phyloP scores from a whole-genome alignment of 1,140 invertebrate genomes.

The Asobara japonica region DNA sequence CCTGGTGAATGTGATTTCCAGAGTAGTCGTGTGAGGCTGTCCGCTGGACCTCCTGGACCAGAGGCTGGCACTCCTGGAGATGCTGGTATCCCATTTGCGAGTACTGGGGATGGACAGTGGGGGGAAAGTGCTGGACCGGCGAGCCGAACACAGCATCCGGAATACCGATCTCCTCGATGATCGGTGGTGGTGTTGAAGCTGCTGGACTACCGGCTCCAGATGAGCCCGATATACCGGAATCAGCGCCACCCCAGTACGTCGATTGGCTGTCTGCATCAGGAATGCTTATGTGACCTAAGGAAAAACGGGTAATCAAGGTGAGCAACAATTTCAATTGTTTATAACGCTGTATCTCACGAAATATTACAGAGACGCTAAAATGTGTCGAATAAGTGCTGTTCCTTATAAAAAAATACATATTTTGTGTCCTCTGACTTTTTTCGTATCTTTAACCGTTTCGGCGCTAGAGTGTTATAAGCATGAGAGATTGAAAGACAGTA shows the following conservation, averaged over 20 bases:
- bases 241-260: constrained; percentile 58
- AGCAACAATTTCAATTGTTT: too few relatives aligned
- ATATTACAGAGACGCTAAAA: too few relatives aligned
- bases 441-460: too few relatives aligned
- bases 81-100: constrained; percentile 47
- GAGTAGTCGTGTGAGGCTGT: too few relatives aligned
- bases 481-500: too few relatives aligned
- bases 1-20: too few relatives aligned
- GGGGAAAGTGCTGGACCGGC: neutral
- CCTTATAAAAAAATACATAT: too few relatives aligned
- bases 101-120: constrained; percentile 39
- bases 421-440: too few relatives aligned
- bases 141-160: constrained; percentile 39
- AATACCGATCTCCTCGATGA: constrained; percentile 60
- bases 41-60: constrained; percentile 31
- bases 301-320: too few relatives aligned
- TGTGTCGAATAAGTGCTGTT: too few relatives aligned
- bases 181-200: constrained; percentile 56
- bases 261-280: constrained; percentile 57
- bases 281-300: neutral
- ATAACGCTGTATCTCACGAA: too few relatives aligned
- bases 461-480: too few relatives aligned
- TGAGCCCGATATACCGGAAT: constrained; percentile 62
- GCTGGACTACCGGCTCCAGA: constrained; percentile 60
- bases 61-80: constrained; percentile 36